These are phyloP conservation scores for Anthoscopus minutus DNA, from an alignment of 2,113 vertebrate species.

Conservation along the genomic window DNA sequence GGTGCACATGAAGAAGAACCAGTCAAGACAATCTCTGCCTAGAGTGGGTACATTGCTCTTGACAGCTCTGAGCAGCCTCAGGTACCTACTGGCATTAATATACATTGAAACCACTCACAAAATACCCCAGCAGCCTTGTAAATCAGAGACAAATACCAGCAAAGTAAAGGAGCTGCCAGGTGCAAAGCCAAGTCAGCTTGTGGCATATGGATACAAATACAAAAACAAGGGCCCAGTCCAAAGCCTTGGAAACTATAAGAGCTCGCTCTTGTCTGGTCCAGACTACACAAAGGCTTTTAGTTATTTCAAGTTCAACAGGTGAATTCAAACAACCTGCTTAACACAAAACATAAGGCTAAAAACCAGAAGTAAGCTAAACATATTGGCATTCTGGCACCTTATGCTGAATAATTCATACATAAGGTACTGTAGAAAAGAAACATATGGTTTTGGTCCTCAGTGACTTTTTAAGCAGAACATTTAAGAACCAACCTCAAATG, in stretches of 20 bases:
- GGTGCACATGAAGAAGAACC: background rate
- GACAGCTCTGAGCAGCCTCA: background rate
- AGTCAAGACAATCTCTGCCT: background rate
- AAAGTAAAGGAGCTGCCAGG: background rate
- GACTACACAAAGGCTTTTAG: background rate
- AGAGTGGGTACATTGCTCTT: background rate
- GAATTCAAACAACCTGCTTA: slow-evolving; percentile 45
- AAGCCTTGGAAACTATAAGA: background rate
- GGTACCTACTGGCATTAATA: background rate
- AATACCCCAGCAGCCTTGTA: background rate
- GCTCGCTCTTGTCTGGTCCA: background rate
- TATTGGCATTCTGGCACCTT: slow-evolving; percentile 62
- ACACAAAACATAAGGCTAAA: slow-evolving; percentile 47
- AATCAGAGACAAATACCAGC: background rate
- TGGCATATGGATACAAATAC: background rate
- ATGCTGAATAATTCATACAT: slow-evolving; percentile 63
- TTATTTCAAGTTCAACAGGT: slow-evolving; percentile 36
- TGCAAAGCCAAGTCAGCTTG: background rate
- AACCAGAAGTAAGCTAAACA: slow-evolving; percentile 61
- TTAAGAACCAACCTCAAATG: slow-evolving; percentile 27
- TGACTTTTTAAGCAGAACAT: slow-evolving; percentile 57
- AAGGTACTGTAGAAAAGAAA: slow-evolving; percentile 63
- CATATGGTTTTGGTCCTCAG: slow-evolving; percentile 58
- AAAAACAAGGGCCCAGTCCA: background rate
- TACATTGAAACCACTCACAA: background rate